Evolutionary conservation across 1,140 invertebrate genomes (phyloP).

Genomic region (Drosophila tsacasi): DNA sequence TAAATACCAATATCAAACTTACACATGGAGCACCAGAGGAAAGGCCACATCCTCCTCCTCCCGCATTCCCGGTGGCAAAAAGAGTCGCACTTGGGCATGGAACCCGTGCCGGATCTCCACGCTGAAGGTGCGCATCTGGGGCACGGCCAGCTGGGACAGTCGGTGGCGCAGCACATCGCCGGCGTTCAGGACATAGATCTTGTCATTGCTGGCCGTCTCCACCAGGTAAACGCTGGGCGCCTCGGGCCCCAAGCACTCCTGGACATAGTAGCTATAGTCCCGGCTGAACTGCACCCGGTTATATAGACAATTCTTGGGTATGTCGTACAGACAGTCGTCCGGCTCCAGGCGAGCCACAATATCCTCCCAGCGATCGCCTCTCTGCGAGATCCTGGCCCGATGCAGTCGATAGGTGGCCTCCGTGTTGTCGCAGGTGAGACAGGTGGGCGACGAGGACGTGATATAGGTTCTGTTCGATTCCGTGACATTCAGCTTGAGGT

Average conservation of each 20-base stretch:
- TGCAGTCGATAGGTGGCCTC: constrained; percentile 71
- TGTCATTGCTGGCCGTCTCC: constrained; percentile 86
- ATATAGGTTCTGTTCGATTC: constrained; percentile 82
- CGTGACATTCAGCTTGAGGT: constrained; percentile 84
- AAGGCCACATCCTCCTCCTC: constrained; percentile 93
- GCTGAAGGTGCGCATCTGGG: constrained; percentile 87
- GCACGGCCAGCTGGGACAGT: constrained; percentile 86
- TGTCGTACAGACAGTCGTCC: constrained; percentile 76
- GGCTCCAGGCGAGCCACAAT: constrained; percentile 67
- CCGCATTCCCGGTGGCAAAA: constrained; percentile 91
- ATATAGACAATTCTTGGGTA: constrained; percentile 88
- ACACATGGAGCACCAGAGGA: constrained; percentile 92
- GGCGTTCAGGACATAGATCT: constrained; percentile 87
- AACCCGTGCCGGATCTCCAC: constrained; percentile 86
- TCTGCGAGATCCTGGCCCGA: constrained; percentile 52
- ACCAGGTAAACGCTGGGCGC: constrained; percentile 88
- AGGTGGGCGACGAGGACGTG: constrained; percentile 77
- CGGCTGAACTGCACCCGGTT: constrained; percentile 89
- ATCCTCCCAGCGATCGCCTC: constrained; percentile 69
- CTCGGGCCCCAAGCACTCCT: constrained; percentile 91
- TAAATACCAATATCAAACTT: constrained; percentile 85
- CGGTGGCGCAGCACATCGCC: constrained; percentile 86
- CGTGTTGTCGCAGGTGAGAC: constrained; percentile 82
- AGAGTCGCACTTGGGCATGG: constrained; percentile 88
- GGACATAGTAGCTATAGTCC: constrained; percentile 87